Evolutionary conservation across 30 jellyfish, hydroid and myxozoan species (phyloP).

Genomic region (Kudoa iwatai): DNA sequence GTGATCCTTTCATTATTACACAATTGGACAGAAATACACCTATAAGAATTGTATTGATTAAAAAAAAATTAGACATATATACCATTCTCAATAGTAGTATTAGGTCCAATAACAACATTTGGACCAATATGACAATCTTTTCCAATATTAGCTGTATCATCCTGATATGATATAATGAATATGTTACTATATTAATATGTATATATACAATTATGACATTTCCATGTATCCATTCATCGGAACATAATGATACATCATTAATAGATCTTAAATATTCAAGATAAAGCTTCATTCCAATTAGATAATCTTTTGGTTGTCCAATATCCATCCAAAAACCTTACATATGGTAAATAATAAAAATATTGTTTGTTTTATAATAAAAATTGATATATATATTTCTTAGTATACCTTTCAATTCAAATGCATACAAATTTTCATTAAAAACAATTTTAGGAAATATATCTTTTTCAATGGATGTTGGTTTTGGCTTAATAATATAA

Average conservation of each 20-base stretch:
- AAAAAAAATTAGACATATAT: neutral
- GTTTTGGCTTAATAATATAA: slow-evolving; percentile 21
- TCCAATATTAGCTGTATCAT: slow-evolving; percentile 36
- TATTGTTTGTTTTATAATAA: no score
- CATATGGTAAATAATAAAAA: no score
- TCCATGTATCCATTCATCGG: slow-evolving; percentile 19
- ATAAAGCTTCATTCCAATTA: slow-evolving; percentile 19
- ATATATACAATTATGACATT: slow-evolving; percentile 27
- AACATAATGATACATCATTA: slow-evolving; percentile 9
- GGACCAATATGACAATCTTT: slow-evolving; percentile 43
- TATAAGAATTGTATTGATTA: slow-evolving; percentile 1
- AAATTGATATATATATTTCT: no score
- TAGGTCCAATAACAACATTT: slow-evolving; percentile 35
- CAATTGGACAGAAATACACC: slow-evolving; percentile 49
- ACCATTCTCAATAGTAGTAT: slow-evolving; percentile 31
- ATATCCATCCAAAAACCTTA: slow-evolving; percentile 74
- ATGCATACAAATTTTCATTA: slow-evolving; percentile 15
- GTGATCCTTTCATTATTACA: slow-evolving; percentile 22
- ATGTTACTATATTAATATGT: neutral
- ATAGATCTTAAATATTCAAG: slow-evolving; percentile 8
- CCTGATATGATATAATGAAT: slow-evolving; percentile 2
- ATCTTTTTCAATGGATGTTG: slow-evolving; percentile 38
- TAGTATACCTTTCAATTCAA: no score
- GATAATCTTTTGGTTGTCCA: slow-evolving; percentile 48
- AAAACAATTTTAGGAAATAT: slow-evolving; percentile 35